These are phyloP conservation scores for Spea bombifrons DNA, from an alignment of 2,113 vertebrate genomes.

Conservation along the genomic window DNA sequence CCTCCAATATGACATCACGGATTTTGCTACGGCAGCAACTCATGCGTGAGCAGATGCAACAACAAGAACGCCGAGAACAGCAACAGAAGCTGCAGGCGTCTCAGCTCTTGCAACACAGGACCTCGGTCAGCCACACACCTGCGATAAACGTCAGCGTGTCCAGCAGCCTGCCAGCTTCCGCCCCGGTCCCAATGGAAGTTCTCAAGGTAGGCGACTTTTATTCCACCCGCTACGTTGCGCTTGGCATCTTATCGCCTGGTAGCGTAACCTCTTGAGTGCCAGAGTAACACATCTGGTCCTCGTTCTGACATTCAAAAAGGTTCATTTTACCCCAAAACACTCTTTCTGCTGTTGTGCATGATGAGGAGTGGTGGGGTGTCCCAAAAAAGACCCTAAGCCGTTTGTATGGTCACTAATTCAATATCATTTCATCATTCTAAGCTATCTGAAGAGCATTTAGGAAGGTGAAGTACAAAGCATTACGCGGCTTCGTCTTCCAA, in stretches of 20 bases:
- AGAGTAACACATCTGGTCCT: background rate
- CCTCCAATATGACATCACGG: slow-evolving; percentile 82
- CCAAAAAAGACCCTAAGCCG: too few relatives aligned
- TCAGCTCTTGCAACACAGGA: slow-evolving; percentile 75
- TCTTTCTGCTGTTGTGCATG: too few relatives aligned
- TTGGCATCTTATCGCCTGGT: too few relatives aligned
- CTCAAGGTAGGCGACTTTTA: slow-evolving; percentile 75
- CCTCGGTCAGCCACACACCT: slow-evolving; percentile 78
- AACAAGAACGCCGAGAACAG: slow-evolving; percentile 83
- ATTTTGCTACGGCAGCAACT: slow-evolving; percentile 83
- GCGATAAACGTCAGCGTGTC: slow-evolving; percentile 77
- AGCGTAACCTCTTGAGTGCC: background rate
- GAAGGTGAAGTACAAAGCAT: too few relatives aligned
- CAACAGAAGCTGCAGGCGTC: slow-evolving; percentile 77
- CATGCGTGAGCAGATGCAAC: slow-evolving; percentile 79
- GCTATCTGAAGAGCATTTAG: too few relatives aligned
- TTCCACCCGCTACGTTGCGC: too few relatives aligned
- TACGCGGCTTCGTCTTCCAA: too few relatives aligned
- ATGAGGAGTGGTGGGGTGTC: too few relatives aligned
- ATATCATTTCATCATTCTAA: too few relatives aligned
- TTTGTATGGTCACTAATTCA: too few relatives aligned
- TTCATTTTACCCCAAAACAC: too few relatives aligned
- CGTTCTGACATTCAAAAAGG: too few relatives aligned
- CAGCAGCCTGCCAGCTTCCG: slow-evolving; percentile 69
- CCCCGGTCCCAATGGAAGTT: slow-evolving; percentile 90